Evolutionary conservation across 2,113 vertebrate genomes (phyloP).

Genomic region (Coreoperca whiteheadi): DNA sequence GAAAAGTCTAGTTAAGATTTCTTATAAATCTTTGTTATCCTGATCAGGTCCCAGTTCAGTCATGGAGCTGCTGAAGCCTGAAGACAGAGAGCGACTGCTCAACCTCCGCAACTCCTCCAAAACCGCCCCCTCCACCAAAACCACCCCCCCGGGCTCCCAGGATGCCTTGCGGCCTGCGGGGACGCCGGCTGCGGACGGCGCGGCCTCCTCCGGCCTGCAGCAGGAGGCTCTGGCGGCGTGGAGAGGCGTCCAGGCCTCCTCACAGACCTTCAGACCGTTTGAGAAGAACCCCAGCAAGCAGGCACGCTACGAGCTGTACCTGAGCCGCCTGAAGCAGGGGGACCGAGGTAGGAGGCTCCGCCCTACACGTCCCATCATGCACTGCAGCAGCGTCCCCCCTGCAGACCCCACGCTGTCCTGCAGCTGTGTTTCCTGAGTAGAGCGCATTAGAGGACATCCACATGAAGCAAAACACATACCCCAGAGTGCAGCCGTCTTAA

Average conservation of each 20-base stretch:
- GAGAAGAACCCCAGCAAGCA: constrained; percentile 91
- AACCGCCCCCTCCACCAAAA: background rate
- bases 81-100: constrained; percentile 89
- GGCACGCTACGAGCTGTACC: constrained; percentile 91
- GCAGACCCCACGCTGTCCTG: too few relatives aligned
- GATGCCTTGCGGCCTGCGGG: background rate
- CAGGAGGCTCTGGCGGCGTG: constrained; percentile 66
- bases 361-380: constrained; percentile 3
- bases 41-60: constrained; percentile 89
- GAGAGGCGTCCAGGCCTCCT: constrained; percentile 65
- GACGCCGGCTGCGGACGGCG: rapidly evolving
- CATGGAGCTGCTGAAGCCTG: constrained; percentile 90
- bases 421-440: too few relatives aligned
- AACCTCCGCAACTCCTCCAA: constrained; percentile 81
- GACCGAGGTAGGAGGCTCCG: constrained; percentile 83
- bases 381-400: background rate
- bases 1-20: too few relatives aligned
- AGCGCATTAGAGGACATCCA: too few relatives aligned
- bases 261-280: constrained; percentile 89
- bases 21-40: background rate
- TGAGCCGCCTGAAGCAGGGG: constrained; percentile 85
- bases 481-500: too few relatives aligned
- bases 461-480: too few relatives aligned
- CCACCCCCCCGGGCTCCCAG: background rate
- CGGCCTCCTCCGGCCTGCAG: constrained; percentile 9